Evolutionary conservation across 2,888 invertebrate species (phyloP), one percentile per base, ranked within the genome.

Genomic region (Itoplectis maculator): DNA sequence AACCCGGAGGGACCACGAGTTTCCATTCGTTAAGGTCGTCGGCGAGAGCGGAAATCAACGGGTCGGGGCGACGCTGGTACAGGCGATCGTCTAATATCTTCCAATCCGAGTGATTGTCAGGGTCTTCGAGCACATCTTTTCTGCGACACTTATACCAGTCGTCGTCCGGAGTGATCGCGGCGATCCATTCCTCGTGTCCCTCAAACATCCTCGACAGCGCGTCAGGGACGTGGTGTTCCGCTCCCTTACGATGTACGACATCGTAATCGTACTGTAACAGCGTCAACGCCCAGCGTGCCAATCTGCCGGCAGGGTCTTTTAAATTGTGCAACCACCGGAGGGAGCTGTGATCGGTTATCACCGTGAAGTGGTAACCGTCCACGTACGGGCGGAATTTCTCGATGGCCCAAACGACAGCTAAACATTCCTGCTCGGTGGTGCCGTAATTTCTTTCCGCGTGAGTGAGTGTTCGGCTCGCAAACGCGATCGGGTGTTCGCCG

Each of bases 381-480:
- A 82, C 7, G 59, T 82, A 82, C 2, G 63, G 45, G 4, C 82
- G 65, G 18, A 79, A 70, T 20, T 75, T 72, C 0, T 45, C 37
- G 11, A 61, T 54, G 0, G 81, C 65, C 81, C 81, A 77, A 7
- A 79, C 13, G 13, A 79, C 56, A 20, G 72, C 72, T 2, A 72
- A 79, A 35, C 82, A 83, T 49, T 84, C 82, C 9, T 77, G 76
- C 20, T 84, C 84, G 51, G 51, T 51, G 2, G 51, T 51, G 15
- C 18, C 20, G 9, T 51, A 51, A 15, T 51, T 51, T 18, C 18
- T 51, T 13, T 51, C 51, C 9, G 51, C 51, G 15, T 5, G 2
- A 11, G 2, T 18, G 3, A 51, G 18, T 3, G 51, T 18, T 11
- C 51, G 11, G 13, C 51, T 51, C 18, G 51, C 51, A 9, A 18